Conservation (phyloP, 2,797 vertebrate genomes). For the Alectoris magna region DNA sequence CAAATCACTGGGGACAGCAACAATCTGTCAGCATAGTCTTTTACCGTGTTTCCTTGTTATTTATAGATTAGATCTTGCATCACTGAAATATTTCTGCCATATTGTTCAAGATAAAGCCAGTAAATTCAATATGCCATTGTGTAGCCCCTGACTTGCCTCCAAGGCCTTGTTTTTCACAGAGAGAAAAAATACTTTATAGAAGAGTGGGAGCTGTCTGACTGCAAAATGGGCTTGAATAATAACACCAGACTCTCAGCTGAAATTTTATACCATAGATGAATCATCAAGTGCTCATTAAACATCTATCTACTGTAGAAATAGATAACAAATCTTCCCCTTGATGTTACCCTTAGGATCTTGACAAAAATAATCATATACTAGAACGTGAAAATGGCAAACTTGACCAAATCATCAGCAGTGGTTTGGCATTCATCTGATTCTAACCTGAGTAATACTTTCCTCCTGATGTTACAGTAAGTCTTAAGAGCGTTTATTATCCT, state of each 20-base stretch:
- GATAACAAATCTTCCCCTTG: conserved; percentile 34
- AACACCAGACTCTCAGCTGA: conserved; percentile 16
- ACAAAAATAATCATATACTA: conserved; percentile 3
- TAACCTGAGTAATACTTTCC: neutral
- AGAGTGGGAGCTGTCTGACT: conserved; percentile 52
- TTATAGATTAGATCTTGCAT: conserved; percentile 51
- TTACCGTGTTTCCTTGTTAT: neutral
- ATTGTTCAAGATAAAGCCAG: conserved; percentile 47
- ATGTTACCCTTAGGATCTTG: conserved; percentile 19
- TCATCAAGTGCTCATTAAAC: conserved; percentile 10
- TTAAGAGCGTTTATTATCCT: neutral
- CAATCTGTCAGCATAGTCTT: conserved; percentile 49
- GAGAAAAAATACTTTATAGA: conserved; percentile 36
- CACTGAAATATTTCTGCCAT: conserved; percentile 56
- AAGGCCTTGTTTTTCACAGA: conserved; percentile 59
- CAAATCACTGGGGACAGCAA: conserved; percentile 44
- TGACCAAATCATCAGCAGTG: neutral
- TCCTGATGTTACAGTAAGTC: neutral
- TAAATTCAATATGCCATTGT: conserved; percentile 44
- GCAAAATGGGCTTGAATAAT: conserved; percentile 1
- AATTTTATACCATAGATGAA: neutral
- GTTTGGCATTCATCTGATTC: neutral
- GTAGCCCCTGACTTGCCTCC: conserved; percentile 46
- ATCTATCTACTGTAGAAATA: conserved; percentile 15
- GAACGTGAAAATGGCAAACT: neutral